phyloP scores from a whole-genome alignment of 2,113 vertebrate species.

The Pelecanus crispus region DNA sequence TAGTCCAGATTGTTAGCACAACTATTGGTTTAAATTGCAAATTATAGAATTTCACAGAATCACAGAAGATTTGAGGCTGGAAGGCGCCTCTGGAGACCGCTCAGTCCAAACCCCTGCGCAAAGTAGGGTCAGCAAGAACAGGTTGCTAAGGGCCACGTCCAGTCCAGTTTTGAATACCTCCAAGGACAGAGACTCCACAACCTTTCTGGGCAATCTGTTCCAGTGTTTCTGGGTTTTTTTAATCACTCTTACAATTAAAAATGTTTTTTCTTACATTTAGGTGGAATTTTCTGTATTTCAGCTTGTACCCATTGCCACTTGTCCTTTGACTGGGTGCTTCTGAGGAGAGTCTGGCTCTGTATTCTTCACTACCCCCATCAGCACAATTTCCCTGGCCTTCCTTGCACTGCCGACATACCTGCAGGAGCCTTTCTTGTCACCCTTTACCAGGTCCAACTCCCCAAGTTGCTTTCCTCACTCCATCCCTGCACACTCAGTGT shows the following conservation, averaged over 20 bases:
- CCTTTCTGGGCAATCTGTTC: neutral
- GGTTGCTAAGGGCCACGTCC: neutral
- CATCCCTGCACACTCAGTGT: neutral
- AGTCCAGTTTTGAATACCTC: neutral
- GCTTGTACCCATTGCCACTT: neutral
- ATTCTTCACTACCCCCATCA: neutral
- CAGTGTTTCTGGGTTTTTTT: no score
- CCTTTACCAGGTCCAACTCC: neutral
- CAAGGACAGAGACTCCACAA: neutral
- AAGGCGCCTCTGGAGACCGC: neutral
- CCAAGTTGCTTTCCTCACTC: neutral
- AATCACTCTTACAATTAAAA: neutral
- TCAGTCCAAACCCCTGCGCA: neutral
- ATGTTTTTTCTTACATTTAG: rapidly evolving
- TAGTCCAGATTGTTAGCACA: neutral
- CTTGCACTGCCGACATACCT: neutral
- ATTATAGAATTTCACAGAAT: neutral
- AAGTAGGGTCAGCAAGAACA: neutral
- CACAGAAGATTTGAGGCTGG: neutral
- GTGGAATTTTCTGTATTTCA: neutral
- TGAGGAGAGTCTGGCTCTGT: neutral
- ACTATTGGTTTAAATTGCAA: slow-evolving; percentile 4
- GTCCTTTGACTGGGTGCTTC: neutral
- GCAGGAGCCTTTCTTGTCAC: neutral
- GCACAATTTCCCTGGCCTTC: neutral